Evolutionary conservation across 92 coral and sea anemone species (phyloP), one percentile per base, ranked within the genome.

Genomic region (Zoanthus solanderi): DNA sequence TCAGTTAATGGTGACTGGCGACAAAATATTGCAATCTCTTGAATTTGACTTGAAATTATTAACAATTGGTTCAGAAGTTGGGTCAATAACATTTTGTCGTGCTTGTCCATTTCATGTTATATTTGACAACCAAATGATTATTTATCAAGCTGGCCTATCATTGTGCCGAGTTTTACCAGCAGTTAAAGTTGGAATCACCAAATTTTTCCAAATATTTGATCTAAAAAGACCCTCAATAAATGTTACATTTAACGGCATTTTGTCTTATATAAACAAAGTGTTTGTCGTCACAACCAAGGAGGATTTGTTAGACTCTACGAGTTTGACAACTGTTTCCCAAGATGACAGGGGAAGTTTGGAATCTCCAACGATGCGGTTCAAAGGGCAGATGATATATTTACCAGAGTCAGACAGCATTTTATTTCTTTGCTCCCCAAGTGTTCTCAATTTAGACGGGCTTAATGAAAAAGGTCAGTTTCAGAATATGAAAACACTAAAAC

Each of bases 351-450:
- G 93, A 18, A 86, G 73, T 13, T 79, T 97, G 73, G 99, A 97
- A 78, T 97, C 95, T 0, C 99, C 99, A 12, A 95, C 99, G 2
- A 97, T 97, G 99, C 86, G 99, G 28, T 97, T 97, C 92, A 94
- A 93, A 85, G 99, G 99, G 48, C 99, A 97, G 85, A 97, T 97
- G 99, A 72, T 95, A 50, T 92, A 97, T 88, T 94, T 97, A 81
- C 98, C 98, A 37, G 99, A 97, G 78, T 88, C 94, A 67, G 97
- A 95, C 65, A 95, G 98, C 84, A 89, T 95, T 28, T 88, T 96
- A 90, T 97, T 92, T 84, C 96, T 97, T 14, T 96, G 98, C 45
- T 92, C 99, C 6, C 99, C 99, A 47, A 97, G 98, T 93, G 99
- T 97, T 54, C 93, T 97, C 30, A 97, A 95, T 86, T 87, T 97